These are phyloP conservation scores for Drosophila nigritarsus DNA, from an alignment of 2,888 invertebrate species.

Conservation along the genomic window DNA sequence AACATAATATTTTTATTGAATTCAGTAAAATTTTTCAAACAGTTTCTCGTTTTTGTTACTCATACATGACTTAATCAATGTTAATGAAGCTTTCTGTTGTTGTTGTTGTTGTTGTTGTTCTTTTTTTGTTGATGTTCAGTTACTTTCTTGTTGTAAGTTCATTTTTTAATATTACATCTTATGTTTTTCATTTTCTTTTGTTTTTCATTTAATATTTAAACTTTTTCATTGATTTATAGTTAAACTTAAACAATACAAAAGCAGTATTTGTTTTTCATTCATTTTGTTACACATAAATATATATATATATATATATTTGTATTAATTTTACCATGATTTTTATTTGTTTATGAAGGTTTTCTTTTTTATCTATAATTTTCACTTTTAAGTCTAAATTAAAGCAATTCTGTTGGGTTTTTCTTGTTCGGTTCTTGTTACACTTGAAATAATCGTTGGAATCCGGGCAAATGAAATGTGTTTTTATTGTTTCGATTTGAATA, in stretches of 20 bases:
- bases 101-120: conserved; percentile 63
- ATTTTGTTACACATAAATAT: conserved; percentile 71
- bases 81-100: conserved; percentile 65
- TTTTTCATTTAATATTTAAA: conserved; percentile 61
- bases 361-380: conserved; percentile 40
- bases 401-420: conserved; percentile 71
- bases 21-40: conserved; percentile 84
- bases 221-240: conserved; percentile 75
- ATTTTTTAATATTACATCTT: conserved; percentile 65
- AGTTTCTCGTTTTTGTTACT: conserved; percentile 75
- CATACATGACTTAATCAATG: conserved; percentile 68
- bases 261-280: conserved; percentile 81
- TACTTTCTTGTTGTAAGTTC: conserved; percentile 55
- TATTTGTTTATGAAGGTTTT: conserved; percentile 49
- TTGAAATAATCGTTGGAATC: conserved; percentile 49
- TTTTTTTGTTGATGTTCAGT: conserved; percentile 66
- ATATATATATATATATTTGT: conserved; percentile 43
- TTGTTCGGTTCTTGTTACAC: conserved; percentile 34
- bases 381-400: conserved; percentile 82
- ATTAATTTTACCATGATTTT: conserved; percentile 72
- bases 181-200: conserved; percentile 33
- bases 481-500: conserved; percentile 40
- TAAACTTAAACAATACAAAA: conserved; percentile 84
- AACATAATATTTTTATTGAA: conserved; percentile 84
- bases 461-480: conserved; percentile 32